phyloP scores from a whole-genome alignment of 1,140 invertebrate genomes.

The Zaprionus africanus region DNA sequence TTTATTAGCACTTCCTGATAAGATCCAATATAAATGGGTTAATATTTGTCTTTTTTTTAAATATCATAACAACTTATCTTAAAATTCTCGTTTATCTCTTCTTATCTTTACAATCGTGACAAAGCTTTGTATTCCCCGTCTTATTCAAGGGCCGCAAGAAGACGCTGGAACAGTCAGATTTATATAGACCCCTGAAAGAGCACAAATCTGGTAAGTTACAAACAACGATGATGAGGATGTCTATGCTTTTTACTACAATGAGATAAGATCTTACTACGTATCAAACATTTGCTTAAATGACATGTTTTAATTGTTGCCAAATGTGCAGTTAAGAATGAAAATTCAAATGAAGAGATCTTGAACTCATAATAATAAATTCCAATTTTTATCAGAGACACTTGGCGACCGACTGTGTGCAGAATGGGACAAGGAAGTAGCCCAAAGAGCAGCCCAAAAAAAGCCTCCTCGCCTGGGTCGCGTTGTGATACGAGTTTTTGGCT shows the following conservation, averaged over 20 bases:
- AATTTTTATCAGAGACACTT: constrained; percentile 43
- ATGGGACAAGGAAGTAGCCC: constrained; percentile 59
- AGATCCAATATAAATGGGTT: not conserved
- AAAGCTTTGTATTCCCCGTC: constrained; percentile 85
- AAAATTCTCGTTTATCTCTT: not conserved
- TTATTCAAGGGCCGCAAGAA: constrained; percentile 85
- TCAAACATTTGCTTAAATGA: not conserved
- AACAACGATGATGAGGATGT: not conserved
- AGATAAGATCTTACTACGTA: not conserved
- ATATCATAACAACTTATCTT: constrained; percentile 11
- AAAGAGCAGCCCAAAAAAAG: constrained; percentile 37
- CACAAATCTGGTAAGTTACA: constrained; percentile 84
- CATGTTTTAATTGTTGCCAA: not conserved
- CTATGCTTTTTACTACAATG: not conserved
- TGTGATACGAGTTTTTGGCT: constrained; percentile 58
- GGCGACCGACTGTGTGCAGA: constrained; percentile 63
- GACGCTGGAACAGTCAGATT: constrained; percentile 85
- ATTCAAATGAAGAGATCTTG: not conserved
- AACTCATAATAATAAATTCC: not conserved
- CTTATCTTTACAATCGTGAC: constrained; percentile 10
- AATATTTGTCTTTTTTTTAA: not conserved
- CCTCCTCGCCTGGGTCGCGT: constrained; percentile 56
- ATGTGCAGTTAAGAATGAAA: not conserved
- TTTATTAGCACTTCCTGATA: not conserved
- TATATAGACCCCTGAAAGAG: constrained; percentile 85